phyloP scores from a whole-genome alignment of 2,113 vertebrate genomes.

The Casuarius casuarius region DNA sequence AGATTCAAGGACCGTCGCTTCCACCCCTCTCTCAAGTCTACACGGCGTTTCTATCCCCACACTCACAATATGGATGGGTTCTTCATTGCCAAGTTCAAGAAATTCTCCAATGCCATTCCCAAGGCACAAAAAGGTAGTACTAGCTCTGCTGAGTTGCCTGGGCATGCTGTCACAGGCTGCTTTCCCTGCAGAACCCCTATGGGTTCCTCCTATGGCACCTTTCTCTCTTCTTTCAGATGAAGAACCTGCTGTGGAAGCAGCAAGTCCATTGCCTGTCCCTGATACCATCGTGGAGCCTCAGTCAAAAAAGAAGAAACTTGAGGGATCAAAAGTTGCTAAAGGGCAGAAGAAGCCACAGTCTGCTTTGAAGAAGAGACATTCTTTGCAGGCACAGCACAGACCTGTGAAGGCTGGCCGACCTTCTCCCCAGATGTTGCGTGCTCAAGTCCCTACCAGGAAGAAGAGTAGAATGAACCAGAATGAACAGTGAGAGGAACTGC shows the following conservation, averaged over 20 bases:
- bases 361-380: constrained; percentile 18
- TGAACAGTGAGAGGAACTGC: constrained; percentile 27
- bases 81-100: constrained; percentile 96
- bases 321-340: neutral
- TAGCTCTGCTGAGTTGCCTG: neutral
- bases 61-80: constrained; percentile 98
- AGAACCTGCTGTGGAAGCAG: neutral
- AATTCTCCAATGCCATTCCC: constrained; percentile 91
- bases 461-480: constrained; percentile 19
- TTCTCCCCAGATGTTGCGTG: neutral
- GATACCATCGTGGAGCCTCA: fast-evolving
- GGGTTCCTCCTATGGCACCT: neutral
- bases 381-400: constrained; percentile 45
- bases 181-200: fast-evolving
- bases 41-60: constrained; percentile 93
- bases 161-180: neutral
- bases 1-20: constrained; percentile 93
- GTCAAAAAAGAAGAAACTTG: constrained; percentile 30
- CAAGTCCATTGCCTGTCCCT: neutral
- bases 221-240: constrained; percentile 40
- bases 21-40: constrained; percentile 87
- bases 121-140: constrained; percentile 56
- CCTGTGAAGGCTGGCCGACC: constrained; percentile 19
- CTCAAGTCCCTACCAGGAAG: constrained; percentile 44
- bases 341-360: constrained; percentile 12